Percentiles rank a stretch among this genome's conserved stretches.
phyloP scores from a whole-genome alignment of 1,140 invertebrate species.

The Drosophila gunungcola region DNA sequence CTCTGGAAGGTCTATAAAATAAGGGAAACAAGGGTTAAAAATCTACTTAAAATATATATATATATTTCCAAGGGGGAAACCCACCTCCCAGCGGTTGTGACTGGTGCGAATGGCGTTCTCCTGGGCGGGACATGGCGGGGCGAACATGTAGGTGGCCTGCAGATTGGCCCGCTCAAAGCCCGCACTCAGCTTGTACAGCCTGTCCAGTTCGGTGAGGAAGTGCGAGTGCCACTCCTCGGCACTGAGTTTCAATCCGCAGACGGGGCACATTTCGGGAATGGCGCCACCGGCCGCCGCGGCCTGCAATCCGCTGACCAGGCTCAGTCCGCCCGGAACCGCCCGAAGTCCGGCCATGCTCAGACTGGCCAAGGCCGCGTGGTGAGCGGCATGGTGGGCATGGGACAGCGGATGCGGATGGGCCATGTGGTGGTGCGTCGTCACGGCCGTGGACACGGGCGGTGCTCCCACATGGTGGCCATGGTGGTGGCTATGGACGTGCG shows the following conservation, averaged over 20 bases:
- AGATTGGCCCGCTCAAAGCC: slow-evolving; percentile 85
- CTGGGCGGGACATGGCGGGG: slow-evolving; percentile 82
- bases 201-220: slow-evolving; percentile 91
- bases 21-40: background rate
- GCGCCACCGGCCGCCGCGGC: slow-evolving; percentile 69
- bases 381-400: slow-evolving; percentile 58
- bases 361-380: slow-evolving; percentile 75
- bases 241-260: slow-evolving; percentile 90
- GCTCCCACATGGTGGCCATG: slow-evolving; percentile 59
- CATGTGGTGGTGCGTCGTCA: slow-evolving; percentile 73
- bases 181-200: slow-evolving; percentile 88
- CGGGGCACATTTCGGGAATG: slow-evolving; percentile 87
- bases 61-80: background rate
- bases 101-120: slow-evolving; percentile 86
- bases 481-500: slow-evolving; percentile 58
- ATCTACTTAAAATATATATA: too few species aligned
- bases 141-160: slow-evolving; percentile 83
- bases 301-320: slow-evolving; percentile 65
- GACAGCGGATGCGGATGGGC: slow-evolving; percentile 68
- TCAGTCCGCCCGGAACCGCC: slow-evolving; percentile 65
- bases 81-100: slow-evolving; percentile 90
- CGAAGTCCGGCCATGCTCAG: slow-evolving; percentile 73
- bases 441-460: slow-evolving; percentile 32
- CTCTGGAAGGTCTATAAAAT: slow-evolving; percentile 89
- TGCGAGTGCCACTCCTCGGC: slow-evolving; percentile 91